Conservation (phyloP, 2,888 invertebrate species). For the Pecten maximus region DNA sequence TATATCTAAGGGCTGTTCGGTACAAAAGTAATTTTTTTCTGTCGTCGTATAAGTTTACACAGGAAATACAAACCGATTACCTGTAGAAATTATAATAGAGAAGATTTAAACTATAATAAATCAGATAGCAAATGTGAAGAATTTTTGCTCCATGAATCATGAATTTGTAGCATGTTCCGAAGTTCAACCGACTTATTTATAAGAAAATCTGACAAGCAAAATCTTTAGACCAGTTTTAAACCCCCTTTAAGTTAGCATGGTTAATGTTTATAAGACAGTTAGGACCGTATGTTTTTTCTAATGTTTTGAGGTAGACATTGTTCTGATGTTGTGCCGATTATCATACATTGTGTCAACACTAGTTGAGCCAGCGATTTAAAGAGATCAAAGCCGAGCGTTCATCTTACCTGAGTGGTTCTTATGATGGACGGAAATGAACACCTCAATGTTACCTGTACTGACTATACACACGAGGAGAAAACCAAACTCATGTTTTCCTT, state of each 20-base stretch:
- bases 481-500: not conserved
- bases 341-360: not conserved
- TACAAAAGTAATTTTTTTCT: not conserved
- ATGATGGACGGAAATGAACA: conserved; percentile 7
- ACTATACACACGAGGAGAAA: not conserved
- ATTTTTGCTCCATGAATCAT: not conserved
- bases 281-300: not conserved
- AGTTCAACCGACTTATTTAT: not conserved
- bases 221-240: not conserved
- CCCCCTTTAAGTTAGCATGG: not conserved
- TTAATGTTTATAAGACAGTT: not conserved
- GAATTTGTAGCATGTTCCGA: not conserved
- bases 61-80: conserved; percentile 15
- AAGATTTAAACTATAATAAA: not conserved
- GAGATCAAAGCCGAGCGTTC: not conserved
- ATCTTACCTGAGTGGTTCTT: not conserved
- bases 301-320: not conserved
- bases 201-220: not conserved
- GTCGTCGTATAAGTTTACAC: not conserved
- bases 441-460: not conserved
- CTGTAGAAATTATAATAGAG: not conserved
- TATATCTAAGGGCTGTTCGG: not conserved
- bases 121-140: not conserved
- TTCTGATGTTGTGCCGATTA: not conserved
- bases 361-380: not conserved